A percentile compares a stretch with the other conserved stretches of the same genome.
phyloP scores from a whole-genome alignment of 2,113 vertebrate species.

The Oreochromis tanganicae region DNA sequence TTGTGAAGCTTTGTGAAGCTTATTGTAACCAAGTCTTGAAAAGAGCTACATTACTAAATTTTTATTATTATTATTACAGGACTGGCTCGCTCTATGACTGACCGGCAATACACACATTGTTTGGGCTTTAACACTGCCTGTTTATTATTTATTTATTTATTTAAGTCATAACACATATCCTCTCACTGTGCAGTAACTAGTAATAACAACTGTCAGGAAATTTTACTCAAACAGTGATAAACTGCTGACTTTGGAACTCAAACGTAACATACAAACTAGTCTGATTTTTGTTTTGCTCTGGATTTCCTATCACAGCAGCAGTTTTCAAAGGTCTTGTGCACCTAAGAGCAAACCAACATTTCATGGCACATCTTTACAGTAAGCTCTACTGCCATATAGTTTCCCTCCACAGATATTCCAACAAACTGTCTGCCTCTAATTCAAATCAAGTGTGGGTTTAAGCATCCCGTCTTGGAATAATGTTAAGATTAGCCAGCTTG shows the following conservation, averaged over 20 bases:
- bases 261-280: accelerated
- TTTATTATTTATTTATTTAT: background rate
- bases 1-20: background rate
- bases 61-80: background rate
- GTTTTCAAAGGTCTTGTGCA: background rate
- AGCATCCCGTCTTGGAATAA: background rate
- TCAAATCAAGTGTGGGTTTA: background rate
- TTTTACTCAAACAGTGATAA: background rate
- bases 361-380: background rate
- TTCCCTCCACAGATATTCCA: background rate
- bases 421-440: background rate
- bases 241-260: background rate
- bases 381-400: background rate
- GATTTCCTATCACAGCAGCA: background rate
- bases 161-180: background rate
- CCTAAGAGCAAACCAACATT: background rate
- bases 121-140: background rate
- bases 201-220: background rate
- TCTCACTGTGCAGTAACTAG: background rate
- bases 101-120: accelerated
- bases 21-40: background rate
- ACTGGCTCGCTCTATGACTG: accelerated
- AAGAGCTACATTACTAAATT: background rate
- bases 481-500: background rate
- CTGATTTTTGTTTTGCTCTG: accelerated